Evolutionary conservation across 2,113 vertebrate species (phyloP).

Genomic region (Chinchilla lanigera): DNA sequence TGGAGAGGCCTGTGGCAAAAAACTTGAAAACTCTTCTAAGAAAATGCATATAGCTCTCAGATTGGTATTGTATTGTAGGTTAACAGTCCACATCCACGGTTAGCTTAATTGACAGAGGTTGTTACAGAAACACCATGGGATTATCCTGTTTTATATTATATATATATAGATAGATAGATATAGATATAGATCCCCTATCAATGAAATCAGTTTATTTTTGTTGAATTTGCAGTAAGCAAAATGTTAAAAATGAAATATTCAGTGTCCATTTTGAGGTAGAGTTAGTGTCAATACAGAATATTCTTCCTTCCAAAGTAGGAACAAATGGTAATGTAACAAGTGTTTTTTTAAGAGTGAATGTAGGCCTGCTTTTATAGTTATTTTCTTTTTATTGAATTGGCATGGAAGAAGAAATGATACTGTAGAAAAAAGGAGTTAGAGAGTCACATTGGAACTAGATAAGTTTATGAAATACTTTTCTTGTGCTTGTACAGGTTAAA

Average conservation of each 20-base stretch:
- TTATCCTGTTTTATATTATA: background rate
- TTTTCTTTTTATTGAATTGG: background rate
- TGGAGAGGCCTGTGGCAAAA: background rate
- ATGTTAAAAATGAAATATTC: constrained; percentile 56
- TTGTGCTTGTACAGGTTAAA: constrained; percentile 7
- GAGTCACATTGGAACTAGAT: constrained; percentile 9
- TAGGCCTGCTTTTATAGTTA: background rate
- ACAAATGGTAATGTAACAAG: background rate
- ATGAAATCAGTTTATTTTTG: constrained; percentile 32
- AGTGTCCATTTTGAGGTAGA: constrained; percentile 43
- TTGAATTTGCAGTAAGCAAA: constrained; percentile 63
- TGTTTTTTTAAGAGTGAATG: constrained; percentile 56
- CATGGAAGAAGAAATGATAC: constrained; percentile 5
- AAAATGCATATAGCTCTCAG: background rate
- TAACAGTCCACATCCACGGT: background rate
- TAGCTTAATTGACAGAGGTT: background rate
- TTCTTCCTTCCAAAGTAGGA: constrained; percentile 48
- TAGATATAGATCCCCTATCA: background rate
- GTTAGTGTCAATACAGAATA: constrained; percentile 28
- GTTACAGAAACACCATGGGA: background rate
- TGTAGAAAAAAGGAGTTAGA: constrained; percentile 25
- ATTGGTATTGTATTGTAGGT: background rate
- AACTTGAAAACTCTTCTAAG: background rate
- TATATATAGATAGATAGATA: background rate
- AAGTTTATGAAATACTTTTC: constrained; percentile 12